Conservation (phyloP, 2,888 invertebrate genomes). For the Aproaerema taeniolella region DNA sequence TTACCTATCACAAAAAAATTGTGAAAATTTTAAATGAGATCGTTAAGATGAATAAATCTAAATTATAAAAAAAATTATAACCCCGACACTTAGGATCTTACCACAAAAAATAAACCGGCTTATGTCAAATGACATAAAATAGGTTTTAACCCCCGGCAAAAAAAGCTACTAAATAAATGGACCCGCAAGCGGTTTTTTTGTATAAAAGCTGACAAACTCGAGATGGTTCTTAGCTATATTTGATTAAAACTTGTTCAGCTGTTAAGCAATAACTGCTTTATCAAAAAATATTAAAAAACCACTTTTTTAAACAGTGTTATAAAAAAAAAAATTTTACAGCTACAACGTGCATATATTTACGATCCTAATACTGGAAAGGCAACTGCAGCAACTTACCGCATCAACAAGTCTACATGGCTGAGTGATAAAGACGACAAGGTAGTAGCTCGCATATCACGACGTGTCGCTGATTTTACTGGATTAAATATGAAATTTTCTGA, state of each 20-base stretch:
- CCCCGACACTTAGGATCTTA: too few species aligned
- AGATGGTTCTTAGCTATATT: too few species aligned
- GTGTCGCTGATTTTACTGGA: constrained; percentile 44
- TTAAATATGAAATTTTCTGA: constrained; percentile 90
- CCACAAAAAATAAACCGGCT: too few species aligned
- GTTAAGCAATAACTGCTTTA: background rate
- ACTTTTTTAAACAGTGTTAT: too few species aligned
- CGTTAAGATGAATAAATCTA: background rate
- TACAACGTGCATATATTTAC: constrained; percentile 40
- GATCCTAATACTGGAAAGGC: background rate
- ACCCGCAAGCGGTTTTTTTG: background rate
- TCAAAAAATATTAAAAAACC: constrained; percentile 85
- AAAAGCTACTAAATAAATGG: background rate
- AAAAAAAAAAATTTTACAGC: constrained; percentile 80
- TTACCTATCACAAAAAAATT: too few species aligned
- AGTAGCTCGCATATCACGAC: background rate
- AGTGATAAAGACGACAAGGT: background rate
- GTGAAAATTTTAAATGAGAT: too few species aligned
- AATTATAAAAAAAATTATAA: too few species aligned
- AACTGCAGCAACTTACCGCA: background rate
- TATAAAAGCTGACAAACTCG: too few species aligned
- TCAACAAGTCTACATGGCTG: background rate
- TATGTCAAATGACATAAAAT: too few species aligned
- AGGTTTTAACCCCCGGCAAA: too few species aligned
- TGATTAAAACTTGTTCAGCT: constrained; percentile 63